These are phyloP conservation scores for Drosophila diplacantha DNA, from an alignment of 2,888 invertebrate genomes.

Conservation along the genomic window DNA sequence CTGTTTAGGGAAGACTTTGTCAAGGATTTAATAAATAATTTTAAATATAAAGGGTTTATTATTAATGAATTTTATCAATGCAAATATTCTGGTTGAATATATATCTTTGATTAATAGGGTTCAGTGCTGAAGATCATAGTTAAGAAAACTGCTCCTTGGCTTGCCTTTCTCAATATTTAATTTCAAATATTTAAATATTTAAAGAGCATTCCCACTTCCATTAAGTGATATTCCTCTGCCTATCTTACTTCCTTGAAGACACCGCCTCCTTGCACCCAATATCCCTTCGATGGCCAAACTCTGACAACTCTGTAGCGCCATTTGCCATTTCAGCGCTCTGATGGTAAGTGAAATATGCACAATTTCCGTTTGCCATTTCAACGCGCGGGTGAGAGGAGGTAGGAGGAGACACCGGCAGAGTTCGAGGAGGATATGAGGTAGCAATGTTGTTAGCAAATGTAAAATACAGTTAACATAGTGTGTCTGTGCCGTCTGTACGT, in stretches of 20 bases:
- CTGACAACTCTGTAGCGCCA: slow-evolving; percentile 40
- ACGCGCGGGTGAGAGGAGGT: neutral
- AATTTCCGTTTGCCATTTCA: slow-evolving; percentile 68
- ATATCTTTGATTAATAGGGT: neutral
- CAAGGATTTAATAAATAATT: too few relatives aligned
- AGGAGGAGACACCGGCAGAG: neutral
- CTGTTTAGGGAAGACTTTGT: neutral
- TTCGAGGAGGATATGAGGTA: slow-evolving; percentile 34
- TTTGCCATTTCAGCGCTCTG: slow-evolving; percentile 62
- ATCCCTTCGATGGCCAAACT: slow-evolving; percentile 3
- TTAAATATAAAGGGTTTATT: too few relatives aligned
- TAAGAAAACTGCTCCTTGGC: neutral
- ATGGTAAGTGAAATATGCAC: slow-evolving; percentile 68
- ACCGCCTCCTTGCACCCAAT: slow-evolving; percentile 1
- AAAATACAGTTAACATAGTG: slow-evolving; percentile 47
- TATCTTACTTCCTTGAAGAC: slow-evolving; percentile 17
- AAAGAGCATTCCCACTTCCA: slow-evolving; percentile 7
- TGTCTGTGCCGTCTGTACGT: slow-evolving; percentile 23
- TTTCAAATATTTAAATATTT: neutral
- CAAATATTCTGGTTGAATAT: neutral
- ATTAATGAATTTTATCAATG: neutral
- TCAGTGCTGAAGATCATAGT: too few relatives aligned
- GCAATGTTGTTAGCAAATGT: slow-evolving; percentile 49
- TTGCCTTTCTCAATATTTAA: neutral
- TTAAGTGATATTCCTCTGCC: neutral